Base-by-base conservation (phyloP, 2,888 invertebrate genomes). In the Cephus rjabovi region DNA sequence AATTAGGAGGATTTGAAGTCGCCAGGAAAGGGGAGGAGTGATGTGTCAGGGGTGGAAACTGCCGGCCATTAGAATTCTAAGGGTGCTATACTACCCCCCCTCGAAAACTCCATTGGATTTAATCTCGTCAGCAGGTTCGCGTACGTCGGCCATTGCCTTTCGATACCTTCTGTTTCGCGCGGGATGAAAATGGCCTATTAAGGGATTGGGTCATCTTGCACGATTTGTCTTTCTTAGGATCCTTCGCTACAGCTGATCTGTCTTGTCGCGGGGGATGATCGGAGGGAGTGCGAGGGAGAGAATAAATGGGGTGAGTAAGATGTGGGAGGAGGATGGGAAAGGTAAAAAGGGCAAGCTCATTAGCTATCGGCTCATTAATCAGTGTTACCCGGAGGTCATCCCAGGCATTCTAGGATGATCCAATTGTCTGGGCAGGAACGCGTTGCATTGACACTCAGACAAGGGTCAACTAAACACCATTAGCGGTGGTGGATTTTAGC, bases 381-480 rank as follows among this genome's bases (percentile, higher is more conserved):
- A 78, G 78, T 75, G 34, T 78, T 78, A 78, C 68, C 30, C 34
- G 69, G 33, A 73, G 15, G 37, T 34, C 56, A 12, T 56, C 40
- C 73, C 76, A 75, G 15, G 70, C 15, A 40, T 75, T 77, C 77
- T 75, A 70, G 56, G 78, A 73, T 78, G 78, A 78, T 78, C 78
- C 76, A 75, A 78, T 78, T 78, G 78, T 78, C 78, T 78, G 75
- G 76, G 34, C 77, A 79, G 77, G 75, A 74, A 76, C 81, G 77
- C 79, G 80, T 79, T 80, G 78, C 80, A 82, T 83, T 83, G 85
- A 84, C 86, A 83, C 81, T 83, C 73, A 84, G 83, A 84, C 83
- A 83, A 84, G 86, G 87, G 85, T 87, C 87, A 86, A 86, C 84
- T 84, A 86, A 86, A 83, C 79, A 82, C 83, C 83, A 87, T 87